Evolutionary conservation across 2,113 vertebrate species (phyloP), one percentile per base, ranked within the genome.

Genomic region (Amia ocellicauda): DNA sequence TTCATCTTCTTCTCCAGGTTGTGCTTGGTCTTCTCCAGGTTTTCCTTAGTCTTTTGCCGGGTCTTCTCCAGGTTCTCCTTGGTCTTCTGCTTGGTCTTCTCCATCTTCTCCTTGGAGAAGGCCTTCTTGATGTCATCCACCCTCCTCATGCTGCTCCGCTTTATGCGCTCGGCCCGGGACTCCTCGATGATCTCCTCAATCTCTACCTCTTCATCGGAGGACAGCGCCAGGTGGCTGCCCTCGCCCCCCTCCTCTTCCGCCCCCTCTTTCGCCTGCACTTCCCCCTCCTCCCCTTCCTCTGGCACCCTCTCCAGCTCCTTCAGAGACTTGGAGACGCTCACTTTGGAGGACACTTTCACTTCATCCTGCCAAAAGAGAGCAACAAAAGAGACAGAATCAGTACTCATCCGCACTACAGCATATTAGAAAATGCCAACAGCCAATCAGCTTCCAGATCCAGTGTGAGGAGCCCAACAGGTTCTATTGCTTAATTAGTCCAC

Each of bases 81-180:
- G 58, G 93, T 94, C 81, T 84, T 91, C 66, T 90, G 86, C 61
- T 51, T 88, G 27, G 92, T 93, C 72, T 89, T 96, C 78, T 96
- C 93, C 87, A 98, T 90, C 78, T 97, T 88, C 81, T 97, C 96
- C 80, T 98, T 98, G 66, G 96, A 96, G 79, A 99, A 99, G 43
- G 91, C 93, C 75, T 97, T 98, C 86, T 98, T 98, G 65, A 98
- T 90, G 88, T 93, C 92, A 63, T 98, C 93, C 71, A 98, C 92
- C 52, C 91, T 92, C 69, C 92, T 89, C 83, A 94, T 88, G 69
- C 96, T 92, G 0, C 89, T 93, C 66, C 91, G 93, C 66, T 95
- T 95, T 73, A 98, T 88, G 55, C 93, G 93, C 66, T 94, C 92
- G 9, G 93, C 92, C 31, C 96, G 91, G n/a, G 97, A 92, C 82